Evolutionary conservation across 2,888 invertebrate species (phyloP).

Genomic region (Cephus runcator): DNA sequence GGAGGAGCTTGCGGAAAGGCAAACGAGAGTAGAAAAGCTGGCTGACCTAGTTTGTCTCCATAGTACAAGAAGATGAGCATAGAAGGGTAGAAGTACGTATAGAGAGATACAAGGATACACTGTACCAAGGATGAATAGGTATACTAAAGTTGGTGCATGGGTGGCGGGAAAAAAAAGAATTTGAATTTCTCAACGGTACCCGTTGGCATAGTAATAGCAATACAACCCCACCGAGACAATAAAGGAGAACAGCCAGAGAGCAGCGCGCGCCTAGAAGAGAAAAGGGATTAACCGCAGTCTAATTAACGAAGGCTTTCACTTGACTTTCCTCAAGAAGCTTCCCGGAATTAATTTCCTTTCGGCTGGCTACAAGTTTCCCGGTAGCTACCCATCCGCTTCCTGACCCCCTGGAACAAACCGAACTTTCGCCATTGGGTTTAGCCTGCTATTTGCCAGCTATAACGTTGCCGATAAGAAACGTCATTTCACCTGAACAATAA

Average conservation of each 20-base stretch:
- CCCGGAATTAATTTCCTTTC: slow-evolving; percentile 37
- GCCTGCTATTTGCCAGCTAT: not conserved
- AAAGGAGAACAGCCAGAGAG: slow-evolving; percentile 15
- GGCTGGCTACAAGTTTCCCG: slow-evolving; percentile 1
- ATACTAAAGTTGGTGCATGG: not conserved
- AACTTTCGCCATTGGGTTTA: slow-evolving; percentile 3
- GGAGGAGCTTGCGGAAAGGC: not conserved
- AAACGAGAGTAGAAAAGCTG: not conserved
- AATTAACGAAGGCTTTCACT: slow-evolving; percentile 38
- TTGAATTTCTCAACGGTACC: slow-evolving; percentile 29
- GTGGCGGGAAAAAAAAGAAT: slow-evolving; percentile 16
- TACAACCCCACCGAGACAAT: slow-evolving; percentile 32
- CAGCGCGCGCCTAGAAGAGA: slow-evolving; percentile 24
- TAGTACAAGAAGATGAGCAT: not conserved
- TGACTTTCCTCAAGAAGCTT: slow-evolving; percentile 25
- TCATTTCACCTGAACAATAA: slow-evolving; percentile 43
- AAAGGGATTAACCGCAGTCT: slow-evolving; percentile 37
- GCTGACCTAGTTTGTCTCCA: not conserved
- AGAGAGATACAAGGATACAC: slow-evolving; percentile 4
- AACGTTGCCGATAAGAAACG: slow-evolving; percentile 37
- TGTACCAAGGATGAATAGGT: not conserved
- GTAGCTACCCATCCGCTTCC: not conserved
- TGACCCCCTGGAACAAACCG: slow-evolving; percentile 4
- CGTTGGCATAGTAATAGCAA: slow-evolving; percentile 32
- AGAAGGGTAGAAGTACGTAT: not conserved